A percentile compares a stretch with the other conserved stretches of the same genome.
Evolutionary conservation across 64 coral and sea anemone genomes (phyloP).

Genomic region (Pachyseris speciosa): DNA sequence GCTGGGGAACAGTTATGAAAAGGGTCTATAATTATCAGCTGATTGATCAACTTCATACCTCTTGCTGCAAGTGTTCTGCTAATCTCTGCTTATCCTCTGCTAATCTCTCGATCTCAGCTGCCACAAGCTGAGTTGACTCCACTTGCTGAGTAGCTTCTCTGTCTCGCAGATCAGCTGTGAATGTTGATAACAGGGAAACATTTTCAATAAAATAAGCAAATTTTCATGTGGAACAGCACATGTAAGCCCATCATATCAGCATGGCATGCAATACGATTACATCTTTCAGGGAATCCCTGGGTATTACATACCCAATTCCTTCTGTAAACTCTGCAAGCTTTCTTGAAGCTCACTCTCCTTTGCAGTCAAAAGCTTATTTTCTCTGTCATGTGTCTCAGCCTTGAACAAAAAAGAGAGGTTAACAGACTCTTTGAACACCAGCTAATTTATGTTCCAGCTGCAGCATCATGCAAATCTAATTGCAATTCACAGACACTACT

Average conservation of each 20-base stretch:
- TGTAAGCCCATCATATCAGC: too few relatives aligned
- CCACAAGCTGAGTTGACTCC: conserved; percentile 66
- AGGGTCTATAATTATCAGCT: neutral
- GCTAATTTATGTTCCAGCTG: too few relatives aligned
- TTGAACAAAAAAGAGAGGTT: conserved; percentile 22
- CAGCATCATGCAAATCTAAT: too few relatives aligned
- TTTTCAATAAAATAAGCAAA: neutral
- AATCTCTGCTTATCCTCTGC: conserved; percentile 69
- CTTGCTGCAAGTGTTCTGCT: conserved; percentile 62
- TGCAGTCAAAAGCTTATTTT: conserved; percentile 59
- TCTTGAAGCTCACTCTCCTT: conserved; percentile 58
- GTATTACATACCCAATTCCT: conserved; percentile 48
- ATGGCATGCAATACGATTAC: too few relatives aligned
- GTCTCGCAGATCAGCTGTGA: conserved; percentile 81
- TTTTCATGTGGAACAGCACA: too few relatives aligned
- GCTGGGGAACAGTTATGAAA: too few relatives aligned
- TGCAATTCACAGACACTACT: too few relatives aligned
- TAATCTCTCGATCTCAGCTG: conserved; percentile 73
- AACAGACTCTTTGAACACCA: too few relatives aligned
- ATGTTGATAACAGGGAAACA: too few relatives aligned
- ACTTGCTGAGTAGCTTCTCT: conserved; percentile 66
- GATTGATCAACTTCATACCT: conserved; percentile 7
- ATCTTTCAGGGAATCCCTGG: too few relatives aligned
- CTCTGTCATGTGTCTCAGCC: conserved; percentile 44
- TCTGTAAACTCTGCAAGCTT: conserved; percentile 51